Evolutionary conservation across 2,797 vertebrate genomes (phyloP), one percentile per base, ranked within the genome.

Genomic region (Sphenodon punctatus): DNA sequence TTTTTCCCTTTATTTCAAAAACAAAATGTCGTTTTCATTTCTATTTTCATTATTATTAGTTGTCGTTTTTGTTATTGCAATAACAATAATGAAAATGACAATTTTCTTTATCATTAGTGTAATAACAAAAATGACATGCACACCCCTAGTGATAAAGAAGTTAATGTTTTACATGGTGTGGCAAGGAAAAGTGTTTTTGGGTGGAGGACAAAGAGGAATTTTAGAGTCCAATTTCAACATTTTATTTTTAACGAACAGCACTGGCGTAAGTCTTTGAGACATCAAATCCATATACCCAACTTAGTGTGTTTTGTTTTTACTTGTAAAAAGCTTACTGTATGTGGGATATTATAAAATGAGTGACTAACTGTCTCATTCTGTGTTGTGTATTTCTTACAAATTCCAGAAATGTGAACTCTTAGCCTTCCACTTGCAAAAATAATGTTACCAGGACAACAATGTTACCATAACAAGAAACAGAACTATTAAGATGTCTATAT

Each of bases 321-420:
- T 78, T 77, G 11, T 39, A 45, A 75, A 80, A 88, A 32, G n/a
- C 1, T 70, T 71, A 56, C 7, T 71, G 17, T 59, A 73, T 25
- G 27, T 82, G 56, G 61, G 66, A 84, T 87, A 67, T 38, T 85
- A 42, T 64, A 75, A 90, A 92, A 75, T n/a, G 25, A 72, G 85
- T 89, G 81, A 93, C 78, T 91, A 88, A 92, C 4, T 80, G 90
- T 84, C 84, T 72, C 39, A 67, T 56, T 58, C 25, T 42, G 80
- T n/a, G 60, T 30, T 67, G 88, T 92, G 70, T 75, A 67, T 81
- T 88, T 89, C 30, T 60, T 80, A 76, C 32, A 90, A 42, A n/a
- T 82, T 79, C n/a, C n/a, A n/a, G 82, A 80, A 77, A 87, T 78
- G 84, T 67, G 78, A 92, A 87, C 38, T 20, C 42, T n/a, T 90